Conservation (phyloP, 1,140 invertebrate species). For the Choristoneura fumiferana region DNA sequence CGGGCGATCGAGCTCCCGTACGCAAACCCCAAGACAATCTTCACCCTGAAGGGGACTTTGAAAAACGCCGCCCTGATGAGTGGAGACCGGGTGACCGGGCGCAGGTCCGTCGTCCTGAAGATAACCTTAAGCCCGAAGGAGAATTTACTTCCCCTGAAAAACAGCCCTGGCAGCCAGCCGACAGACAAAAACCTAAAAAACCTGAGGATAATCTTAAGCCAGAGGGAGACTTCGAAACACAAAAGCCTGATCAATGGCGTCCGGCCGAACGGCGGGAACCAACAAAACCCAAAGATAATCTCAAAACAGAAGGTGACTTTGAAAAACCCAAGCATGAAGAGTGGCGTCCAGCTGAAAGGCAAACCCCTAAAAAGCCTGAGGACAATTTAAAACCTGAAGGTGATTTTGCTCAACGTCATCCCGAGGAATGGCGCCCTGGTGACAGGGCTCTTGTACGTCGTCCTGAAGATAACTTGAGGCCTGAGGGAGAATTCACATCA, state of each 20-base stretch:
- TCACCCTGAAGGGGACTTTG: constrained; percentile 84
- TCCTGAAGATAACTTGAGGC: constrained; percentile 80
- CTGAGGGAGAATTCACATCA: constrained; percentile 80
- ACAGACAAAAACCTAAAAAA: constrained; percentile 78
- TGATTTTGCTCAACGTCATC: no score
- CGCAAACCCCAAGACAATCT: constrained; percentile 80
- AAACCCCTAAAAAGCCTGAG: no score
- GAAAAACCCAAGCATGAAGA: no score
- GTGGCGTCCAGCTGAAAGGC: no score
- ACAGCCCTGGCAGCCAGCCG: constrained; percentile 78
- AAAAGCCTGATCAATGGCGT: constrained; percentile 48
- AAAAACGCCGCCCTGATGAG: constrained; percentile 60
- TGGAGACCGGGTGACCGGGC: constrained; percentile 71
- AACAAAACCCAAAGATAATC: no score
- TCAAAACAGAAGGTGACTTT: no score
- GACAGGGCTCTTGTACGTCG: constrained; percentile 74
- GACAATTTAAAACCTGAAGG: no score
- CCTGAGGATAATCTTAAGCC: constrained; percentile 80
- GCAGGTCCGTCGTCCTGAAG: constrained; percentile 44
- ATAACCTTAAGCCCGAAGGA: constrained; percentile 62
- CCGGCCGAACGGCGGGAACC: no score
- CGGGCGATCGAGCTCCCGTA: constrained; percentile 79
- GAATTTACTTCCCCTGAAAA: constrained; percentile 69
- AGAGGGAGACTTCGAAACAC: constrained; percentile 81
- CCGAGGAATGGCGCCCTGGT: constrained; percentile 73